Conservation (phyloP, 2,888 invertebrate genomes). For the Drosophila rubida region DNA sequence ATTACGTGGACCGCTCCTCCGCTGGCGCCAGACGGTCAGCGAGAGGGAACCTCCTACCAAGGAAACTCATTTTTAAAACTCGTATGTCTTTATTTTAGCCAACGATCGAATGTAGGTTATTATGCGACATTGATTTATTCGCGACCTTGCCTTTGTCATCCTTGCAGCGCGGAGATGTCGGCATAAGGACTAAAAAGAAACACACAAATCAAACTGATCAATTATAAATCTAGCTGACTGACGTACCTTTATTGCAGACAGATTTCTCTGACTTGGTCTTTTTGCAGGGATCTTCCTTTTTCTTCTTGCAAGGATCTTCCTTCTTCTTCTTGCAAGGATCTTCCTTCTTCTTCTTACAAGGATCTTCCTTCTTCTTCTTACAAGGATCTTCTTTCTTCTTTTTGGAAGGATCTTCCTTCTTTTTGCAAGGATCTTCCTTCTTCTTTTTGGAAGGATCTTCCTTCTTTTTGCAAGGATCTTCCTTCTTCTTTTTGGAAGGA, state of each 20-base stretch:
- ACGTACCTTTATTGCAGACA: background rate
- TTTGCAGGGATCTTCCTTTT: background rate
- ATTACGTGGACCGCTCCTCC: conserved; percentile 16
- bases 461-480: conserved; percentile 2
- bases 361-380: background rate
- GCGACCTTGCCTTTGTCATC: conserved; percentile 5
- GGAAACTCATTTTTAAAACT: background rate
- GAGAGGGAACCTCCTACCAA: background rate
- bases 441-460: conserved; percentile 5
- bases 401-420: background rate
- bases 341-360: conserved; percentile 1
- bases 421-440: background rate
- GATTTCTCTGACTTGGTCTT: background rate
- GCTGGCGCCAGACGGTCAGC: conserved; percentile 35
- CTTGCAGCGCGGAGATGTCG: conserved; percentile 27
- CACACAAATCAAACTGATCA: no score
- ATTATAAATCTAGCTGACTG: no score
- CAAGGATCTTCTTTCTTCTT: conserved; percentile 10
- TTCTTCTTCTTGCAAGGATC: conserved; percentile 7
- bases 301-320: conserved; percentile 9
- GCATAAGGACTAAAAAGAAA: background rate
- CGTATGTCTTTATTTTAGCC: background rate
- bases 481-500: background rate
- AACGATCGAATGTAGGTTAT: no score
- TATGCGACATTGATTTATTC: no score